phyloP scores from a whole-genome alignment of 1,140 invertebrate species.

The Lysiphlebus fabarum region DNA sequence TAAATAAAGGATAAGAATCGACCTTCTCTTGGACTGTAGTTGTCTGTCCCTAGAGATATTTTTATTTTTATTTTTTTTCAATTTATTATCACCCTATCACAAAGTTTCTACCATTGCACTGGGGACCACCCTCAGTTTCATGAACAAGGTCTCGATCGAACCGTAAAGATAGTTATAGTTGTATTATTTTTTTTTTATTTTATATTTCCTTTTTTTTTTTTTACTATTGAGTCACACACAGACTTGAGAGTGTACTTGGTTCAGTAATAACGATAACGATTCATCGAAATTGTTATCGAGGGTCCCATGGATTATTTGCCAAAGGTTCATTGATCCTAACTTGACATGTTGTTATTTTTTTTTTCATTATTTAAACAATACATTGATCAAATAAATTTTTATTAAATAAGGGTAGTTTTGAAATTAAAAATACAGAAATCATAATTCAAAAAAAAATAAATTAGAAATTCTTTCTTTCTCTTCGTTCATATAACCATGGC shows the following conservation, averaged over 20 bases:
- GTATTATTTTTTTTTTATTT: background rate
- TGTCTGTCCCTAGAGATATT: slow-evolving; percentile 14
- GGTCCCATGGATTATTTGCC: slow-evolving; percentile 2
- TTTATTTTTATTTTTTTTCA: slow-evolving; percentile 3
- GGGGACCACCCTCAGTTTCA: slow-evolving; percentile 22
- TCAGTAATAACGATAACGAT: slow-evolving; percentile 30
- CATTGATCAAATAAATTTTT: too few species aligned
- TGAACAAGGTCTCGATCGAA: slow-evolving; percentile 25
- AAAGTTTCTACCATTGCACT: too few species aligned
- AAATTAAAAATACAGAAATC: too few species aligned
- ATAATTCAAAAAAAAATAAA: too few species aligned
- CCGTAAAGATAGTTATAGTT: slow-evolving; percentile 32
- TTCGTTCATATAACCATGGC: too few species aligned
- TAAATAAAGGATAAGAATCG: background rate
- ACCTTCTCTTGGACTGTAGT: slow-evolving; percentile 7
- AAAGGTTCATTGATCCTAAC: too few species aligned
- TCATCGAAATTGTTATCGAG: slow-evolving; percentile 30
- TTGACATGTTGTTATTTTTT: too few species aligned
- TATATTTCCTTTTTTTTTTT: background rate
- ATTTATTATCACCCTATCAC: too few species aligned
- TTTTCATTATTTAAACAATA: too few species aligned
- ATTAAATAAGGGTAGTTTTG: too few species aligned
- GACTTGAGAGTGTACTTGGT: slow-evolving; percentile 23
- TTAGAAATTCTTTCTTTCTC: too few species aligned
- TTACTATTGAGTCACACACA: too few species aligned